A percentile compares a stretch with the other conserved stretches of the same genome.
These are phyloP conservation scores for Tryphoninae sp. DNA, from an alignment of 2,888 invertebrate genomes.

Conservation along the genomic window DNA sequence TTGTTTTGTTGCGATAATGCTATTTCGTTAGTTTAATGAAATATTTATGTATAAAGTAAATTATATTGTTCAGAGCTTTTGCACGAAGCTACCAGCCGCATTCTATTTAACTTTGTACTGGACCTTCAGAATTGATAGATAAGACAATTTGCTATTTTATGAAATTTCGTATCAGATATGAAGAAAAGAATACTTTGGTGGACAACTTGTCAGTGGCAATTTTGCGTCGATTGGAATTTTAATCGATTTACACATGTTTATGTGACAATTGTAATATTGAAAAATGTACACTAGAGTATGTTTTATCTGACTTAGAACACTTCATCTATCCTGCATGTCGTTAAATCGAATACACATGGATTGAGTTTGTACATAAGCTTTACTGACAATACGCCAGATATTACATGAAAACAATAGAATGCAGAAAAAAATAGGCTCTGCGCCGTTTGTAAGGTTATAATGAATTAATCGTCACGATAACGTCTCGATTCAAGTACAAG, in stretches of 20 bases:
- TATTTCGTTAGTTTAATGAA: too few species aligned
- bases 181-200: too few species aligned
- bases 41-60: too few species aligned
- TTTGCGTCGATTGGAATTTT: not conserved
- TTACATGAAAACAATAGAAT: not conserved
- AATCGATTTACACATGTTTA: not conserved
- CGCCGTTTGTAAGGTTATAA: not conserved
- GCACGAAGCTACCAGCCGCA: too few species aligned
- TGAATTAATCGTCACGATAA: not conserved
- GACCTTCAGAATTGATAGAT: not conserved
- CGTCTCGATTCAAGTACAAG: slow-evolving; percentile 30
- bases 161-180: too few species aligned
- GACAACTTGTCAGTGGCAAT: not conserved
- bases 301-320: not conserved
- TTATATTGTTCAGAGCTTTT: too few species aligned
- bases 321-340: not conserved
- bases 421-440: not conserved
- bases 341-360: not conserved
- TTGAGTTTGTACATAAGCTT: not conserved
- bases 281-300: not conserved
- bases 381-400: not conserved
- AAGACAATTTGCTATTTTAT: not conserved
- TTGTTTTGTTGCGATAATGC: too few species aligned
- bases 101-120: not conserved
- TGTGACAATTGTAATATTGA: not conserved